Conservation (phyloP, 2,113 vertebrate species). For the Anhinga rufa region DNA sequence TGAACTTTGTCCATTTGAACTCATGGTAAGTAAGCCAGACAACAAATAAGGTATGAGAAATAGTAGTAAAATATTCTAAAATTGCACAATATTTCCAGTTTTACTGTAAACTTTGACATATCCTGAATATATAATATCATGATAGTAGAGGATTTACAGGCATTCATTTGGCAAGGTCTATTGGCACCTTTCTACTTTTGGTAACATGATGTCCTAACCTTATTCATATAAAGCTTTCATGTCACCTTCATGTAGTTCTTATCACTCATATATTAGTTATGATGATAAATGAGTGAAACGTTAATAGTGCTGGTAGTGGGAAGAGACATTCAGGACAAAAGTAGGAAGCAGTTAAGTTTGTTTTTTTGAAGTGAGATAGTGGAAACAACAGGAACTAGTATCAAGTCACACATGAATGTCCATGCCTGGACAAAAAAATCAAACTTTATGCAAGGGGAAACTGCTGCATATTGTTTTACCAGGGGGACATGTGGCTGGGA, state of each 20-base stretch:
- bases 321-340: background rate
- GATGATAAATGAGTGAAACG: background rate
- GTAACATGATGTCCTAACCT: background rate
- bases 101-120: background rate
- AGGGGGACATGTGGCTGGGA: background rate
- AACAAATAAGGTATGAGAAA: background rate
- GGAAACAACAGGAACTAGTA: background rate
- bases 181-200: background rate
- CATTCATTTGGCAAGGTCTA: background rate
- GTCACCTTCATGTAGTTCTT: background rate
- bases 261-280: background rate
- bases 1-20: background rate
- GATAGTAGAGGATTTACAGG: background rate
- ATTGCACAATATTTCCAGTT: background rate
- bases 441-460: background rate
- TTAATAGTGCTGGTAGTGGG: background rate
- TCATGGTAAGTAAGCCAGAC: background rate
- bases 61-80: background rate
- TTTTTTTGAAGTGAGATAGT: background rate
- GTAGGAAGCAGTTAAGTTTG: background rate
- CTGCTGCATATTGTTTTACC: background rate
- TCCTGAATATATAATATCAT: background rate
- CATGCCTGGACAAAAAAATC: background rate
- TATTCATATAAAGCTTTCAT: background rate
- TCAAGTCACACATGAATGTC: background rate